Evolutionary conservation across 2,797 vertebrate species (phyloP).

Genomic region (Falco novaeseelandiae): DNA sequence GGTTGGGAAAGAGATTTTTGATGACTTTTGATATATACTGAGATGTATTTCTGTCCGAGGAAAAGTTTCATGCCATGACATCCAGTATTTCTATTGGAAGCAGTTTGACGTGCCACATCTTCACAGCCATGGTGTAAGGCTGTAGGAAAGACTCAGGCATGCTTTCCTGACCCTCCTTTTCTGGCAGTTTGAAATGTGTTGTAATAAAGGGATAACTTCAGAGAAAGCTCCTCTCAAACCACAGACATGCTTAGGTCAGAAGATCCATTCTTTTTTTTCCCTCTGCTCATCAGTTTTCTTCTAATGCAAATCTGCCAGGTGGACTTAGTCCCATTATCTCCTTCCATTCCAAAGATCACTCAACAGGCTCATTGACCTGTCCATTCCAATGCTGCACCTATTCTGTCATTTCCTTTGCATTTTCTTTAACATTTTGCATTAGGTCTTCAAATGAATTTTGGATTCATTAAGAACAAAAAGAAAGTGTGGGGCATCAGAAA

Average conservation of each 20-base stretch:
- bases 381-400: fast-evolving
- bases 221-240: not conserved
- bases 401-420: not conserved
- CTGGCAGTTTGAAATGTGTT: not conserved
- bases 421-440: not conserved
- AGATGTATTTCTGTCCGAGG: not conserved
- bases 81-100: not conserved
- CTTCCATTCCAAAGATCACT: not conserved
- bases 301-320: not conserved
- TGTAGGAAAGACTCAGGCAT: not conserved
- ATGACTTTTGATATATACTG: not conserved
- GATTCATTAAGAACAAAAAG: not conserved
- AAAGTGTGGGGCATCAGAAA: not conserved
- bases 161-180: not conserved
- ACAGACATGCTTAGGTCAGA: not conserved
- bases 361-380: not conserved
- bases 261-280: not conserved
- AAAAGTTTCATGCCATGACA: not conserved
- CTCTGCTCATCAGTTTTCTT: not conserved
- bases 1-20: not conserved
- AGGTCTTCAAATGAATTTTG: not conserved
- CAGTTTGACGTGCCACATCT: fast-evolving
- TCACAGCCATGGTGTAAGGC: not conserved
- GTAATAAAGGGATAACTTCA: not conserved
- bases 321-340: not conserved